Conservation (phyloP, 2,797 vertebrate species). For the Thamnophis elegans region DNA sequence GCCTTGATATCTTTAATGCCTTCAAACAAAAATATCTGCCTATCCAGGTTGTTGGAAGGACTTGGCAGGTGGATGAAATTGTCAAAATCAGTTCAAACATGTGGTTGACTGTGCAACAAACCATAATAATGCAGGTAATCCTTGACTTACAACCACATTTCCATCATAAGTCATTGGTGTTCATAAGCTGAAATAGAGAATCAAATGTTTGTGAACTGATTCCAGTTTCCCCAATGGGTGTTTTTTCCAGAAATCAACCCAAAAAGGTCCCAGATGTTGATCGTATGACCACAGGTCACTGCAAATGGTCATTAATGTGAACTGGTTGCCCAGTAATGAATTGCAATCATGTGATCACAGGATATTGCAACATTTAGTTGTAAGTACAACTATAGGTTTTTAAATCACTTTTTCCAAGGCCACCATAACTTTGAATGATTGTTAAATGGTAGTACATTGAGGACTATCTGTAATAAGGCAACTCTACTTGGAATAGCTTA, state of each 20-base stretch:
- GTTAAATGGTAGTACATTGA: background rate
- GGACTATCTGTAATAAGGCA: background rate
- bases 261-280: background rate
- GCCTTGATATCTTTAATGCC: background rate
- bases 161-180: background rate
- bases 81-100: background rate
- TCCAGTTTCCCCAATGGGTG: background rate
- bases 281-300: background rate
- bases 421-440: background rate
- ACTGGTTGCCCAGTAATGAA: background rate
- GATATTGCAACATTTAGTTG: background rate
- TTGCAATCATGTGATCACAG: background rate
- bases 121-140: background rate
- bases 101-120: background rate
- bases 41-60: background rate
- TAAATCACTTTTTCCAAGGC: background rate
- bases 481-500: background rate
- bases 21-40: background rate
- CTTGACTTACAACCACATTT: background rate
- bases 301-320: background rate
- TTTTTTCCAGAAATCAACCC: background rate
- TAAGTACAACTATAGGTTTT: background rate
- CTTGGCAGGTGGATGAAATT: background rate
- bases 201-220: background rate
- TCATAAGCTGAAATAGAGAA: background rate